Evolutionary conservation across 2,888 invertebrate species (phyloP).

Genomic region (Apotomis capreana): DNA sequence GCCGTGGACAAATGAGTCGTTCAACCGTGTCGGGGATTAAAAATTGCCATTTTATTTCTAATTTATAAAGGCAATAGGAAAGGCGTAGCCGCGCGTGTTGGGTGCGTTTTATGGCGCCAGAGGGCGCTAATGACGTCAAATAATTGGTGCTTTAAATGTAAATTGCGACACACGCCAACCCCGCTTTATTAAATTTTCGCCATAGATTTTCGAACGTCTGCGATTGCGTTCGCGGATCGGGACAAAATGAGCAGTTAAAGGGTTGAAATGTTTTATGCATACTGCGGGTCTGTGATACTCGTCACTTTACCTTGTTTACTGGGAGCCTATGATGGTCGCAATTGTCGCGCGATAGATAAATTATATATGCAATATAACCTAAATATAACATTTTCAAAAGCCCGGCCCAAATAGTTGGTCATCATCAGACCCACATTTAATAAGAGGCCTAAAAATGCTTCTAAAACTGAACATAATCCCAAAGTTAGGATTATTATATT

Average conservation of each 20-base stretch:
- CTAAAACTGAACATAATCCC: no score
- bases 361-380: no score
- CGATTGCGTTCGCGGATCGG: constrained; percentile 36
- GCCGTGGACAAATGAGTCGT: constrained; percentile 34
- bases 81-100: constrained; percentile 67
- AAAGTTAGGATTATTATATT: no score
- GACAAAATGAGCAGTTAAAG: constrained; percentile 3
- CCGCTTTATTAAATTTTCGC: constrained; percentile 77
- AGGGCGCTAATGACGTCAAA: constrained; percentile 82
- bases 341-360: no score
- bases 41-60: constrained; percentile 73
- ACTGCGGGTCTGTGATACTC: no score
- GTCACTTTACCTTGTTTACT: no score
- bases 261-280: constrained; percentile 4
- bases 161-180: constrained; percentile 78
- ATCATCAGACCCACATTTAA: no score
- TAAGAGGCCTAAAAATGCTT: no score
- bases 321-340: no score
- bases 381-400: no score
- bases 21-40: constrained; percentile 40
- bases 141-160: constrained; percentile 84
- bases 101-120: constrained; percentile 80
- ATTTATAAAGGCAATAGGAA: constrained; percentile 74
- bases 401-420: no score
- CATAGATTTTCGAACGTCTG: constrained; percentile 53